Conservation (phyloP, 2,888 invertebrate species). For the Dyspetes luteomarginatus region DNA sequence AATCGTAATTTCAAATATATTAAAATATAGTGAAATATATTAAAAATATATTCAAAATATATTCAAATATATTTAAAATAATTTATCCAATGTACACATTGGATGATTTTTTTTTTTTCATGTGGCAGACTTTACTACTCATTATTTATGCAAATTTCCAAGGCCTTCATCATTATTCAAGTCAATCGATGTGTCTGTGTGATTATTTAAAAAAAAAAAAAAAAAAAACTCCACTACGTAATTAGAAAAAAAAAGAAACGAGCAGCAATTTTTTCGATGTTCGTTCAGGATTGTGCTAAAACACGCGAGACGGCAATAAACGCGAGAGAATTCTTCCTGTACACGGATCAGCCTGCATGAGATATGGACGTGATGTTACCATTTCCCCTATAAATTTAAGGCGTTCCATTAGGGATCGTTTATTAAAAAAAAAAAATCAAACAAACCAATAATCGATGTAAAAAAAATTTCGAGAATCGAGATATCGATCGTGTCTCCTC, state of each 20-base stretch:
- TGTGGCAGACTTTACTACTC: too few relatives aligned
- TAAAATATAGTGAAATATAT: too few relatives aligned
- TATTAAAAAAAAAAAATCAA: slow-evolving; percentile 6
- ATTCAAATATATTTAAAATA: too few relatives aligned
- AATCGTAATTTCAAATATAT: too few relatives aligned
- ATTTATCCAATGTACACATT: too few relatives aligned
- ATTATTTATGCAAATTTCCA: too few relatives aligned
- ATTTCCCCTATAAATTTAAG: slow-evolving; percentile 69
- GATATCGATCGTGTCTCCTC: slow-evolving; percentile 31
- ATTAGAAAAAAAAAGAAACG: slow-evolving; percentile 2
- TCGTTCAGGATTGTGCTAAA: slow-evolving; percentile 28
- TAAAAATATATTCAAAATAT: too few relatives aligned
- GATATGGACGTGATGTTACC: slow-evolving; percentile 64
- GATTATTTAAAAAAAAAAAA: neutral
- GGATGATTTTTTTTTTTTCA: too few relatives aligned
- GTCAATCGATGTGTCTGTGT: neutral
- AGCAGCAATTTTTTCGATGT: slow-evolving; percentile 43
- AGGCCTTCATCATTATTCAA: too few relatives aligned
- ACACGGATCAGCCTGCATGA: slow-evolving; percentile 14
- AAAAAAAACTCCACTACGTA: neutral
- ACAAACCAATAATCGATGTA: neutral
- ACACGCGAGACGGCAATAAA: slow-evolving; percentile 20
- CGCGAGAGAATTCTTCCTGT: slow-evolving; percentile 23
- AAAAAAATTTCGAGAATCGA: slow-evolving; percentile 32
- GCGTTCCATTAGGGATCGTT: slow-evolving; percentile 16